A percentile compares a stretch with the other conserved stretches of the same genome.
These are phyloP conservation scores for Ectemnius continuus DNA, from an alignment of 2,888 invertebrate genomes.

Conservation along the genomic window DNA sequence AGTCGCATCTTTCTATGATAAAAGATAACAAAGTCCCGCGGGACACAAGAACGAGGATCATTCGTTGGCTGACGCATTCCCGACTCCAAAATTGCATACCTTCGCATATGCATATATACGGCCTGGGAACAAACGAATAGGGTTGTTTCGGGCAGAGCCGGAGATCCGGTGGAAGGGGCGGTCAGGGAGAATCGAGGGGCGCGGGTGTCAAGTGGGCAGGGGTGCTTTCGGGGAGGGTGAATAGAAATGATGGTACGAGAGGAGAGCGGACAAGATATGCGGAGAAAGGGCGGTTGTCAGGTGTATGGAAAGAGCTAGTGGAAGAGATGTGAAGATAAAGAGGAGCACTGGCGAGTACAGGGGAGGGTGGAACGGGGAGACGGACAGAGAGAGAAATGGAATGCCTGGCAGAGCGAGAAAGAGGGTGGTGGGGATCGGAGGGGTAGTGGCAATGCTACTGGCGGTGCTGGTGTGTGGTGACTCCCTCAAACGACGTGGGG, in stretches of 20 bases:
- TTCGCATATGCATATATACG: slow-evolving; percentile 53
- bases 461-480: slow-evolving; percentile 50
- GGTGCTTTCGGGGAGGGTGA: slow-evolving; percentile 11
- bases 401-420: slow-evolving; percentile 28
- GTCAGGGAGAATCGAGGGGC: slow-evolving; percentile 23
- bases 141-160: slow-evolving; percentile 56
- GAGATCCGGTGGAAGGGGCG: slow-evolving; percentile 48
- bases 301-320: background rate
- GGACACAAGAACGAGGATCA: slow-evolving; percentile 28
- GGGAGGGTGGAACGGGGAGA: slow-evolving; percentile 44
- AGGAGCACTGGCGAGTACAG: slow-evolving; percentile 38
- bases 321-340: slow-evolving; percentile 3
- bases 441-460: slow-evolving; percentile 52
- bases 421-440: slow-evolving; percentile 36
- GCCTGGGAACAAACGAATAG: slow-evolving; percentile 67
- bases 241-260: slow-evolving; percentile 19
- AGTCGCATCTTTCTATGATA: background rate
- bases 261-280: slow-evolving; percentile 53
- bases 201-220: slow-evolving; percentile 26
- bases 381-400: slow-evolving; percentile 26
- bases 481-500: slow-evolving; percentile 55
- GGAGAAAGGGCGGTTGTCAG: slow-evolving; percentile 16
- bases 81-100: slow-evolving; percentile 67
- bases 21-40: slow-evolving; percentile 7
- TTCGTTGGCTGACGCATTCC: slow-evolving; percentile 58